These are phyloP conservation scores for Acinonyx jubatus DNA, from an alignment of 2,113 vertebrate species.

Conservation along the genomic window DNA sequence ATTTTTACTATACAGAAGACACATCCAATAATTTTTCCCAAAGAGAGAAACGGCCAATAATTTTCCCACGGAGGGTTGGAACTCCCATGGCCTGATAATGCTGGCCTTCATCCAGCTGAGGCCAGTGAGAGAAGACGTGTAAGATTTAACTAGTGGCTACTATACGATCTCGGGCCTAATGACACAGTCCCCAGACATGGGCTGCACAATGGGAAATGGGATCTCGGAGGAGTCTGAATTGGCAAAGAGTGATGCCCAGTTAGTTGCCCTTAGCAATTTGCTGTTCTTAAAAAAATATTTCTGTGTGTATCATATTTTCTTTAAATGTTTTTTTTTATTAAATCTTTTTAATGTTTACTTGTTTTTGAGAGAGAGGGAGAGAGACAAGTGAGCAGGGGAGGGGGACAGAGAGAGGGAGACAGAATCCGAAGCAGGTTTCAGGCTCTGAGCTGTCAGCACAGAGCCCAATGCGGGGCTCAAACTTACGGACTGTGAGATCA, in stretches of 20 bases:
- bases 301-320: too few species aligned
- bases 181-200: background rate
- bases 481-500: too few species aligned
- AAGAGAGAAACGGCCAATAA: conserved; percentile 28
- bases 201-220: background rate
- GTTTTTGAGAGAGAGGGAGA: too few species aligned
- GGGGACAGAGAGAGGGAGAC: too few species aligned
- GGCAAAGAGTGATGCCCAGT: background rate
- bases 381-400: too few species aligned
- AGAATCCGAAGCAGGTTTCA: too few species aligned
- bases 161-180: background rate
- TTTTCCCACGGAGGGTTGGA: conserved; percentile 49
- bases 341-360: too few species aligned
- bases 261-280: background rate
- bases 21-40: conserved; percentile 48
- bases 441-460: too few species aligned
- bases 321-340: too few species aligned
- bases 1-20: conserved; percentile 58
- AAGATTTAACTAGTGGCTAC: conserved; percentile 66
- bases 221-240: background rate
- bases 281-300: background rate
- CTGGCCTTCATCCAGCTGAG: conserved; percentile 43
- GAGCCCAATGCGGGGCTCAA: too few species aligned
- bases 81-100: background rate
- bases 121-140: background rate